Conservation (phyloP, 2,113 vertebrate genomes). For the Toxostoma redivivum region DNA sequence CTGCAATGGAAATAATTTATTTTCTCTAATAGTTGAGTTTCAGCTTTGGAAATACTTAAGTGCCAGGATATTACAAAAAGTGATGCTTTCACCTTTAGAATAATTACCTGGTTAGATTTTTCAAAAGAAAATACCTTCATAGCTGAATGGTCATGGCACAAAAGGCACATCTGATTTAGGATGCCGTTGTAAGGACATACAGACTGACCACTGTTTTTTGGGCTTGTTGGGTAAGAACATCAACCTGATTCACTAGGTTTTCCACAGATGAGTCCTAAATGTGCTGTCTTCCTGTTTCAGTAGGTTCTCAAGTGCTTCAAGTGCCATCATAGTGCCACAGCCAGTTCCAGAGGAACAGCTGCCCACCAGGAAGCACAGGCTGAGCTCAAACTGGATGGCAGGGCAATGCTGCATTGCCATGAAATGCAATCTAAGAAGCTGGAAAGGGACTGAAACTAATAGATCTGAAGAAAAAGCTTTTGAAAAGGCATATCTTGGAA, state of each 20-base stretch:
- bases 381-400: neutral
- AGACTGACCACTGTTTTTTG: neutral
- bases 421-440: neutral
- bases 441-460: neutral
- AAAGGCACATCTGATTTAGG: neutral
- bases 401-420: fast-evolving
- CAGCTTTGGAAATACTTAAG: neutral
- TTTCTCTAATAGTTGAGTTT: neutral
- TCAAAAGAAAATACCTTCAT: neutral
- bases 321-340: neutral
- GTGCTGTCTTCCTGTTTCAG: neutral
- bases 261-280: neutral
- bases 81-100: neutral
- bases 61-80: neutral
- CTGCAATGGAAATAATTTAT: neutral
- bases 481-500: neutral
- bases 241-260: neutral
- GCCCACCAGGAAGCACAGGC: neutral
- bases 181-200: neutral
- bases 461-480: neutral
- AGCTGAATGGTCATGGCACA: neutral
- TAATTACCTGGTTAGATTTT: neutral
- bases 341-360: neutral
- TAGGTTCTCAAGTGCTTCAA: neutral
- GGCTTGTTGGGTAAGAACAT: neutral